Percentiles rank a stretch among this genome's conserved stretches.
Evolutionary conservation across 2,888 invertebrate genomes (phyloP).

Genomic region (Unio pictorum): DNA sequence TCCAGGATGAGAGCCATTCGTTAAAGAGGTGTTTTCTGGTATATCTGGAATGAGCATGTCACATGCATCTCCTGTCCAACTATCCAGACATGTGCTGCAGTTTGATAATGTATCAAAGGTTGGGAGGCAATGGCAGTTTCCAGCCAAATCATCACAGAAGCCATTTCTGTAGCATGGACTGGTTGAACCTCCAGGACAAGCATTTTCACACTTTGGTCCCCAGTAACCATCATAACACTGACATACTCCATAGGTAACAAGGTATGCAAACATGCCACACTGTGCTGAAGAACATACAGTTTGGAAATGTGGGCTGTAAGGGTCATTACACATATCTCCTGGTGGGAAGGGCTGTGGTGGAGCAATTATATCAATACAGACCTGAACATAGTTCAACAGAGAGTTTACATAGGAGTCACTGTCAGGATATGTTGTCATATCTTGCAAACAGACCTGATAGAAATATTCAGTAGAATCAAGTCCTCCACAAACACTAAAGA

Average conservation of each 20-base stretch:
- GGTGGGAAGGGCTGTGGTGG: constrained; percentile 26
- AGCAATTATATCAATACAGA: constrained; percentile 28
- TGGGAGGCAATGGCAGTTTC: constrained; percentile 31
- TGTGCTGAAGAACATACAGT: constrained; percentile 25
- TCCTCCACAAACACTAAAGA: constrained; percentile 11
- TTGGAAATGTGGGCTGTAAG: constrained; percentile 2
- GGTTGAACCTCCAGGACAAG: constrained; percentile 35
- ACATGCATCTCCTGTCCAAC: constrained; percentile 34
- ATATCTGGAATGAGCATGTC: constrained; percentile 7
- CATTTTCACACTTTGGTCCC: constrained; percentile 30
- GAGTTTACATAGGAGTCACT: constrained; percentile 20
- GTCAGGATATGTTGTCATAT: constrained; percentile 4
- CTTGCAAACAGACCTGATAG: constrained; percentile 18
- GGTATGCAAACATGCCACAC: constrained; percentile 32
- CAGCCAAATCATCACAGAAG: constrained; percentile 23
- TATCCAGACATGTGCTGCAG: constrained; percentile 23
- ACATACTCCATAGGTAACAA: constrained; percentile 19
- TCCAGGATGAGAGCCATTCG: background rate
- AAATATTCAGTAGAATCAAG: constrained; percentile 21
- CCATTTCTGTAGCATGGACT: constrained; percentile 32
- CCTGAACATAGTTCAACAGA: constrained; percentile 26
- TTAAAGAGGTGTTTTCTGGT: background rate
- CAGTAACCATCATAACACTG: constrained; percentile 39
- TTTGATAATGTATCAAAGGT: constrained; percentile 19
- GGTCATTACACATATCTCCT: constrained; percentile 31